These are phyloP conservation scores for Notolabrus celidotus DNA, from an alignment of 2,797 vertebrate genomes.

Conservation along the genomic window DNA sequence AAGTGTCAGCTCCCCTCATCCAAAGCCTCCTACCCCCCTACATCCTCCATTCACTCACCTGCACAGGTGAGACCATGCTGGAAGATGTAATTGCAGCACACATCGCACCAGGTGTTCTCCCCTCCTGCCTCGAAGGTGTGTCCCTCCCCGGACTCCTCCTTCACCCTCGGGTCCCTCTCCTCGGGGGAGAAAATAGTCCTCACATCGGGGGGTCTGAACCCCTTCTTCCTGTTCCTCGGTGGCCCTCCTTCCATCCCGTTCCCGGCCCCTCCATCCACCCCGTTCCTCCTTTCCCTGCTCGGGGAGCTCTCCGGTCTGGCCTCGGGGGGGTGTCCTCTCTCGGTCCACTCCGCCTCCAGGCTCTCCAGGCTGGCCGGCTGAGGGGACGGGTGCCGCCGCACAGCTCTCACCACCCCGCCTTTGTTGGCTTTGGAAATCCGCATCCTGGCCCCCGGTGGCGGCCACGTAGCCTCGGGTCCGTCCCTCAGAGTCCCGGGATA, in stretches of 20 bases:
- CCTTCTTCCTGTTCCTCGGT: slow-evolving; percentile 71
- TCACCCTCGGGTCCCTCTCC: slow-evolving; percentile 80
- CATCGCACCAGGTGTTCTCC: slow-evolving; percentile 81
- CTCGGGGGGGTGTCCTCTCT: slow-evolving; percentile 1
- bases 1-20: too few relatives aligned
- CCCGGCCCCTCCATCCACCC: slow-evolving; percentile 12
- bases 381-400: slow-evolving; percentile 62
- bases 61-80: slow-evolving; percentile 77
- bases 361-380: slow-evolving; percentile 63
- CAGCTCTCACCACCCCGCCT: slow-evolving; percentile 65
- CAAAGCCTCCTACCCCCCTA: too few relatives aligned
- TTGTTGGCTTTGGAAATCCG: slow-evolving; percentile 72
- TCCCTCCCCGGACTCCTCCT: slow-evolving; percentile 82
- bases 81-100: slow-evolving; percentile 81
- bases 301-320: not conserved
- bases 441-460: slow-evolving; percentile 65
- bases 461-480: slow-evolving; percentile 56
- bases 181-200: slow-evolving; percentile 84
- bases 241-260: slow-evolving; percentile 48
- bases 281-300: slow-evolving; percentile 19
- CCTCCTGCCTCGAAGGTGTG: slow-evolving; percentile 75
- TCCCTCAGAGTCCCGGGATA: not conserved
- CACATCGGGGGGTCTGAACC: slow-evolving; percentile 84
- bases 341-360: slow-evolving; percentile 66
- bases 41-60: slow-evolving; percentile 68